These are phyloP conservation scores for Conus canariensis DNA, from an alignment of 2,888 invertebrate species.

Conservation along the genomic window DNA sequence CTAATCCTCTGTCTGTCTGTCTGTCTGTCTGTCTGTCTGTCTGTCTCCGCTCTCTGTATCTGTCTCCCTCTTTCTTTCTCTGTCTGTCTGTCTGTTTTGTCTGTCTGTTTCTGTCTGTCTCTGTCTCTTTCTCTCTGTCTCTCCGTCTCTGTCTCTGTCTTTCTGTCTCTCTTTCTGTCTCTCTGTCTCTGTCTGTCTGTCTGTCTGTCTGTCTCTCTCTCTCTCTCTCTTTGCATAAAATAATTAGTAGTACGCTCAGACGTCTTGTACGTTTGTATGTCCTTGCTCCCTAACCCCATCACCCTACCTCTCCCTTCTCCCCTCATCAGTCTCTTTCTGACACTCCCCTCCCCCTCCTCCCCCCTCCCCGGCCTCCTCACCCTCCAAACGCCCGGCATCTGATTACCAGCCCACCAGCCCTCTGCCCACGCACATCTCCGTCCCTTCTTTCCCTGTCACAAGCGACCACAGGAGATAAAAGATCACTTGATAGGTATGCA, in stretches of 20 bases:
- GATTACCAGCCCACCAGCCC: no score
- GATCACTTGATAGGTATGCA: no score
- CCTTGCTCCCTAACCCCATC: neutral
- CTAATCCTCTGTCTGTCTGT: no score
- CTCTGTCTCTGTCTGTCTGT: neutral
- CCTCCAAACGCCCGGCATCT: no score
- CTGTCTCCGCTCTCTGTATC: neutral
- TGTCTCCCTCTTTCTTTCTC: neutral
- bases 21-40: no score
- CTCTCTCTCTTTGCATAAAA: neutral
- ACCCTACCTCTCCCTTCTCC: neutral
- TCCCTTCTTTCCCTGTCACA: no score
- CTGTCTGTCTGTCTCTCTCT: constrained; percentile 1
- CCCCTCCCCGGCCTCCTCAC: no score
- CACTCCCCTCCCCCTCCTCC: no score
- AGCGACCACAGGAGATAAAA: no score
- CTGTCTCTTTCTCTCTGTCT: no score
- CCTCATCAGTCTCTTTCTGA: neutral
- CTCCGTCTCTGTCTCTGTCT: neutral
- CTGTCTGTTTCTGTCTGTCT: neutral
- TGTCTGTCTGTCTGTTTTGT: neutral
- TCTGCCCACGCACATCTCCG: no score
- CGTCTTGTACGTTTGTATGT: neutral
- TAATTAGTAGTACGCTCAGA: no score
- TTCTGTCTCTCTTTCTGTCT: neutral